Base-by-base conservation (phyloP, 53 echinoderm and acorn worm genomes). In the Paracentrotus lividus region DNA sequence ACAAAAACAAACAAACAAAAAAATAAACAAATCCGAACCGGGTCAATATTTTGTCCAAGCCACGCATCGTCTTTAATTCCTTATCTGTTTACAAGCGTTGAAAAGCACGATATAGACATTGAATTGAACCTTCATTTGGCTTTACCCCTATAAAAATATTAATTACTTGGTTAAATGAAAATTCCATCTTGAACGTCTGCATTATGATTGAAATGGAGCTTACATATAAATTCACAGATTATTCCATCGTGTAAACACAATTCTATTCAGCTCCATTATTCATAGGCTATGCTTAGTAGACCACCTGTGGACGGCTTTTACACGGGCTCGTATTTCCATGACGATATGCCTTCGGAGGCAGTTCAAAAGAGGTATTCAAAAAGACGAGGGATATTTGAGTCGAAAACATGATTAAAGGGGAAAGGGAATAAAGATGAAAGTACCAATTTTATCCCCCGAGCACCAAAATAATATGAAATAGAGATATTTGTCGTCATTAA, bases 401-500 rank as follows among this genome's bases (percentile, higher is more conserved):
- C 47, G 81, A 81, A 81, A 81, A 81, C 44, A 81, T 47, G 81
- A 81, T 81, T 81, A 45, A 45, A 45, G 13, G 47, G 47, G 24
- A 81, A 38, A 45, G 47, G 47, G 47, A 81, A 81, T 81, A 47
- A 26, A 81, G 44, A 81, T 31, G 72, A 45, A 78, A 81, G 47
- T 81, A 47, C 81, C n/a, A 24, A 81, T 81, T 81, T 81, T 47
- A 81, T 81, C 47, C 81, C 26, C 47, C 81, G 6, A 8, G 81
- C 81, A 81, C 44, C 26, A 45, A 27, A 44, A 81, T n/a, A n/a
- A n/a, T 45, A 81, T 81, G 81, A 45, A 81, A 47, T 45, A 81
- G 42, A 18, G 81, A 81, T 81, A 81, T 81, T 81, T 81, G 47
- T 45, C 27, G 81, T 81, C 44, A 26, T 81, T 81, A 26, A n/a